These are phyloP conservation scores for Protodeltote pygarga DNA, from an alignment of 2,888 invertebrate genomes.

Conservation along the genomic window DNA sequence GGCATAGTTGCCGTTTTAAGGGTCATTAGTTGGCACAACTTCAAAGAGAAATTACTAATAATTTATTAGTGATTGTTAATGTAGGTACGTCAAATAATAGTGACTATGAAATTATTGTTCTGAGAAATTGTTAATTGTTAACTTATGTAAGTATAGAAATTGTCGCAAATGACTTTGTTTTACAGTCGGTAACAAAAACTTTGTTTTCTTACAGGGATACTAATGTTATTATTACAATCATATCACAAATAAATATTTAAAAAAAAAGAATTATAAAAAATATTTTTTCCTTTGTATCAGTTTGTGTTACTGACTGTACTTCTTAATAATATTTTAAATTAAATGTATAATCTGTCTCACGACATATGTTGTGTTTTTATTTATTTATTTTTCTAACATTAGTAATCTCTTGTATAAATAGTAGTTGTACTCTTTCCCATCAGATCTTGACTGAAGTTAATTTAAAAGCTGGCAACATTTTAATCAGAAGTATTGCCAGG, in stretches of 20 bases:
- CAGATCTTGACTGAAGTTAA: constrained; percentile 74
- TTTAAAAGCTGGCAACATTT: constrained; percentile 62
- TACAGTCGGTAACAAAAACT: constrained; percentile 31
- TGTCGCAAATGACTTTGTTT: constrained; percentile 28
- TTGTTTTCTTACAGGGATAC: constrained; percentile 9
- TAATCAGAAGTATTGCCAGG: constrained; percentile 56
- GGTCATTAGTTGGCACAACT: constrained; percentile 45
- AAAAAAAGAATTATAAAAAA: constrained; percentile 1
- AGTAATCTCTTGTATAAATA: constrained; percentile 69
- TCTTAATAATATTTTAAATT: constrained; percentile 32
- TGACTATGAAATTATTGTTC: constrained; percentile 61
- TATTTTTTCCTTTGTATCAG: constrained; percentile 17
- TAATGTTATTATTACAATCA: background rate
- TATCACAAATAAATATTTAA: background rate
- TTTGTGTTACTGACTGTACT: constrained; percentile 38
- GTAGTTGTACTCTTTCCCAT: constrained; percentile 81
- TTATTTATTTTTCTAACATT: constrained; percentile 48
- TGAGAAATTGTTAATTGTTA: constrained; percentile 40
- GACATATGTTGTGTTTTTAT: constrained; percentile 82
- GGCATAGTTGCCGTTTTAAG: constrained; percentile 49
- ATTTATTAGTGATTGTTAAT: constrained; percentile 29
- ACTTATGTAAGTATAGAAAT: constrained; percentile 37
- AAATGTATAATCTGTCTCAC: constrained; percentile 79
- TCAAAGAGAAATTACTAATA: constrained; percentile 44
- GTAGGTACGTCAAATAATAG: constrained; percentile 30